Evolutionary conservation across 1,140 invertebrate genomes (phyloP).

Genomic region (Macrotrachela quadricornifera): DNA sequence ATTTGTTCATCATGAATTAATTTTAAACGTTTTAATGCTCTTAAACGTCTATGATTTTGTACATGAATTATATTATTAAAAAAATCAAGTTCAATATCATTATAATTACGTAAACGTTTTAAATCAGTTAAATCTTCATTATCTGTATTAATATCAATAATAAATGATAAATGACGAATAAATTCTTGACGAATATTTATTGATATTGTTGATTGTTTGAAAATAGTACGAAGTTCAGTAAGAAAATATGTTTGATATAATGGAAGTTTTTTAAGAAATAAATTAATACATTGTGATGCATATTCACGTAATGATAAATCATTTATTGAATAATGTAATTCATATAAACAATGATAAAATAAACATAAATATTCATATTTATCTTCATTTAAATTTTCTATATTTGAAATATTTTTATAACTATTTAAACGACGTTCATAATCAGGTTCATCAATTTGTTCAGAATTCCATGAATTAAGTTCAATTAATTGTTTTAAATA

Average conservation of each 20-base stretch:
- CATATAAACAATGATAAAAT: too few species aligned
- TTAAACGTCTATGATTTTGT: constrained; percentile 54
- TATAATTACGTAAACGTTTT: constrained; percentile 41
- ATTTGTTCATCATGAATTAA: constrained; percentile 28
- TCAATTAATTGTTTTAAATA: constrained; percentile 19
- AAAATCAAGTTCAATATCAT: constrained; percentile 67
- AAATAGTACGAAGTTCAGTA: too few species aligned
- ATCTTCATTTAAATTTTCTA: too few species aligned
- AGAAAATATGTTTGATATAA: too few species aligned
- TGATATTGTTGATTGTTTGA: neutral
- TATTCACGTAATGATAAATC: too few species aligned
- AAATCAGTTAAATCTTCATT: constrained; percentile 43
- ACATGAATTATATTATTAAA: constrained; percentile 73
- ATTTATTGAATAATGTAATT: too few species aligned
- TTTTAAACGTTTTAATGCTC: constrained; percentile 44
- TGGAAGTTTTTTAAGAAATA: too few species aligned
- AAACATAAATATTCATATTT: too few species aligned
- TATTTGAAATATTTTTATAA: constrained; percentile 19
- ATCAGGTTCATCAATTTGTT: constrained; percentile 73
- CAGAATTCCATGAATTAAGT: constrained; percentile 62
- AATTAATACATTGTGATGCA: too few species aligned
- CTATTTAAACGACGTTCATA: constrained; percentile 50
- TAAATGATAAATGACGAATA: constrained; percentile 25
- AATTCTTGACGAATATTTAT: constrained; percentile 43
- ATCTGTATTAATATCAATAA: constrained; percentile 38